Evolutionary conservation across 2,797 vertebrate genomes (phyloP).

Genomic region (Pachyuromys duprasi): DNA sequence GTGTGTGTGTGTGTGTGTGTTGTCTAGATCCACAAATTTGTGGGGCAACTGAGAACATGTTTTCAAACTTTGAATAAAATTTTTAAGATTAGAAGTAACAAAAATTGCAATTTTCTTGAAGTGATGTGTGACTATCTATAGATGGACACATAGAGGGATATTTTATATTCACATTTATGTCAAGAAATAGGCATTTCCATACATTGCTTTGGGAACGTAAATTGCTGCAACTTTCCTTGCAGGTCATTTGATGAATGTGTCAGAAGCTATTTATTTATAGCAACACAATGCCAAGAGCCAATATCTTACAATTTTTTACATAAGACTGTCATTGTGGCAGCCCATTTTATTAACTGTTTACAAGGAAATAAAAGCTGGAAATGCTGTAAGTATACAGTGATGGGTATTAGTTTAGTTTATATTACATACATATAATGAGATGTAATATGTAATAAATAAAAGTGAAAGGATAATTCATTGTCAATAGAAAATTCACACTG

Average conservation of each 20-base stretch:
- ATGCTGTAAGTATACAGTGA: neutral
- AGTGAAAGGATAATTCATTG: neutral
- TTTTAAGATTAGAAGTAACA: neutral
- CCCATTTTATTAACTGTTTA: slow-evolving; percentile 27
- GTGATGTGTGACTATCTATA: neutral
- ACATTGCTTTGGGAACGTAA: neutral
- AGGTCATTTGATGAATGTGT: neutral
- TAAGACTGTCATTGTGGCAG: neutral
- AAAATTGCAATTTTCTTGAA: slow-evolving; percentile 26
- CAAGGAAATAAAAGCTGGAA: neutral
- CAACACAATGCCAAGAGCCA: neutral
- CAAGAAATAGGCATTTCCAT: neutral
- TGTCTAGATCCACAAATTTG: neutral
- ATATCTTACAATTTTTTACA: neutral
- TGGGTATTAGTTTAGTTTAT: neutral
- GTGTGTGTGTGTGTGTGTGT: neutral
- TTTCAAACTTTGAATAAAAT: neutral
- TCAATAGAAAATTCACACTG: slow-evolving; percentile 13
- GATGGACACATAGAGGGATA: neutral
- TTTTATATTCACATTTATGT: neutral
- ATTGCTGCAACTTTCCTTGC: neutral
- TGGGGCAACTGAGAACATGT: neutral
- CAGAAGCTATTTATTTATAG: slow-evolving; percentile 41
- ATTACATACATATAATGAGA: neutral
- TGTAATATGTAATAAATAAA: neutral